Evolutionary conservation across 2,888 invertebrate species (phyloP).

Genomic region (Eupithecia inturbata): DNA sequence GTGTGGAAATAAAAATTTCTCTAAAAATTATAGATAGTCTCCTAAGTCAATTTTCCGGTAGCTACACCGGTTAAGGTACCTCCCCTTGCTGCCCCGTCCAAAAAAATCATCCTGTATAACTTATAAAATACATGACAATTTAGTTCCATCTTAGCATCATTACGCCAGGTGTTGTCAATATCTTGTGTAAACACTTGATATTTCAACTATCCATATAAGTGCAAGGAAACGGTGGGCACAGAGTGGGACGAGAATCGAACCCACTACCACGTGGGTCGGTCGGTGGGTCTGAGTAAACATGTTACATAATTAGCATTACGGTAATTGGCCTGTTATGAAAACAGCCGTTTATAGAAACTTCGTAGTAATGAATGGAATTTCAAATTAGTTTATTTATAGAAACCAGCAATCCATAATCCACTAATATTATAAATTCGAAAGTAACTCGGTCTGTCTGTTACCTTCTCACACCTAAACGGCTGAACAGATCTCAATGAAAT

Average conservation of each 20-base stretch:
- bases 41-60: no score
- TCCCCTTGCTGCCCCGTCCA: no score
- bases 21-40: no score
- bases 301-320: constrained; percentile 62
- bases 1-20: no score
- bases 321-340: constrained; percentile 45
- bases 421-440: no score
- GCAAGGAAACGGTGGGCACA: constrained; percentile 62
- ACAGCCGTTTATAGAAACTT: constrained; percentile 29
- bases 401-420: no score
- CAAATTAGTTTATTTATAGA: background rate
- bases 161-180: constrained; percentile 34
- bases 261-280: constrained; percentile 62
- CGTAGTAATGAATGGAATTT: background rate
- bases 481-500: no score
- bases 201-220: constrained; percentile 59
- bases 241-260: constrained; percentile 61
- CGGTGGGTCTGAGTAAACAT: constrained; percentile 54
- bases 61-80: no score
- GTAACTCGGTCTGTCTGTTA: no score
- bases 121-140: background rate
- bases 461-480: no score
- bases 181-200: constrained; percentile 49
- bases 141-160: background rate
- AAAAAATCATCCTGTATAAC: no score